Percentiles rank a stretch among this genome's conserved stretches.
Conservation (phyloP, 1,140 invertebrate species). For the Mesaphorura yosii region DNA sequence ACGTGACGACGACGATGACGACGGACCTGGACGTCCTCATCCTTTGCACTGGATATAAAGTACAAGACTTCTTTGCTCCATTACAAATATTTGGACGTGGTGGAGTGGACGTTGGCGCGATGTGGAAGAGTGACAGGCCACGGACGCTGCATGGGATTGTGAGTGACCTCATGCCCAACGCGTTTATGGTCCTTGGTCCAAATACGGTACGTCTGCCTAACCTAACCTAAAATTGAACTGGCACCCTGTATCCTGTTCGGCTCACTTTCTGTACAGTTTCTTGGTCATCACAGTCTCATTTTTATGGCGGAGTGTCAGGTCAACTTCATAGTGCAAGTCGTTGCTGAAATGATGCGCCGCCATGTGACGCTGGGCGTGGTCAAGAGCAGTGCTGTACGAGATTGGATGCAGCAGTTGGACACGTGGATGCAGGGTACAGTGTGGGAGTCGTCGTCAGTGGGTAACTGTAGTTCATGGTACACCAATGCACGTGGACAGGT, state of each 20-base stretch:
- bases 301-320: constrained; percentile 6
- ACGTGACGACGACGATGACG: too few species aligned
- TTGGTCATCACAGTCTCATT: constrained; percentile 13
- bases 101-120: constrained; percentile 6
- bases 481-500: too few species aligned
- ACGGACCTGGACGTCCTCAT: constrained; percentile 8
- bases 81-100: constrained; percentile 11
- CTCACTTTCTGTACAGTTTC: too few species aligned
- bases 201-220: too few species aligned
- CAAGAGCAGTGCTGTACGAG: too few species aligned
- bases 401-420: too few species aligned
- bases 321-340: background rate
- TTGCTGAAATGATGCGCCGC: background rate
- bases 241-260: too few species aligned
- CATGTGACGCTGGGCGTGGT: background rate
- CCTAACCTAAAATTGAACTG: too few species aligned
- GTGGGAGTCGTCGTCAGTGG: too few species aligned
- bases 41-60: constrained; percentile 15
- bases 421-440: too few species aligned
- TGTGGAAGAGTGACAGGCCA: constrained; percentile 10
- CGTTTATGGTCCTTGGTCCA: background rate
- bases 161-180: constrained; percentile 5
- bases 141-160: constrained; percentile 4
- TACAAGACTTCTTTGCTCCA: constrained; percentile 20
- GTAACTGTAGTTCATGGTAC: too few species aligned